phyloP scores from a whole-genome alignment of 2,888 invertebrate species.

The Molorchus minor region DNA sequence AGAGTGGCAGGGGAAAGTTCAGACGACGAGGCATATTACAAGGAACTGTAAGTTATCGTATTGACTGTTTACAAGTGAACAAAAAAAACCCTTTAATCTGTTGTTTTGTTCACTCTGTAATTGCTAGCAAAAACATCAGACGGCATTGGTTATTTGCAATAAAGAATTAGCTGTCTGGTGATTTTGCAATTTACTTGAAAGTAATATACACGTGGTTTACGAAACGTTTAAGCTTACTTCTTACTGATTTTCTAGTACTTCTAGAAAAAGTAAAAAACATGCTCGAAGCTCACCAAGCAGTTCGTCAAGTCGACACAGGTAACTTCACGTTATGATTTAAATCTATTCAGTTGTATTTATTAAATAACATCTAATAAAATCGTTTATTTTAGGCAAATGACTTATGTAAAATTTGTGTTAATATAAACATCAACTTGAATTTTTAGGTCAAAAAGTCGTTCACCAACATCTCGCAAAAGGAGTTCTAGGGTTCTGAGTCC shows the following conservation, averaged over 20 bases:
- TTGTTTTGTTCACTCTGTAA: too few species aligned
- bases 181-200: constrained; percentile 6
- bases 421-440: constrained; percentile 30
- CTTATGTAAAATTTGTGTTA: background rate
- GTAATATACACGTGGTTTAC: background rate
- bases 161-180: constrained; percentile 3
- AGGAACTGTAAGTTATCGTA: constrained; percentile 59
- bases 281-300: constrained; percentile 61
- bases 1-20: constrained; percentile 51
- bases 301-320: constrained; percentile 61
- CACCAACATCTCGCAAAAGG: constrained; percentile 59
- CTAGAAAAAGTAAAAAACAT: constrained; percentile 63
- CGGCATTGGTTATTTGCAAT: background rate
- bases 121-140: too few species aligned
- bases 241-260: constrained; percentile 60
- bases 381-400: background rate
- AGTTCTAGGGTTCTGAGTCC: constrained; percentile 55
- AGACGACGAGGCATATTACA: constrained; percentile 60
- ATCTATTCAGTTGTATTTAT: constrained; percentile 2
- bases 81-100: too few species aligned
- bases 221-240: constrained; percentile 30
- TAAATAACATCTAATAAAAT: background rate
- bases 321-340: constrained; percentile 44
- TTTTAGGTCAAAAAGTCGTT: constrained; percentile 62
- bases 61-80: background rate